A percentile compares a stretch with the other conserved stretches of the same genome.
Evolutionary conservation across 1,140 invertebrate genomes (phyloP).

Genomic region (Drosophila nasuta): DNA sequence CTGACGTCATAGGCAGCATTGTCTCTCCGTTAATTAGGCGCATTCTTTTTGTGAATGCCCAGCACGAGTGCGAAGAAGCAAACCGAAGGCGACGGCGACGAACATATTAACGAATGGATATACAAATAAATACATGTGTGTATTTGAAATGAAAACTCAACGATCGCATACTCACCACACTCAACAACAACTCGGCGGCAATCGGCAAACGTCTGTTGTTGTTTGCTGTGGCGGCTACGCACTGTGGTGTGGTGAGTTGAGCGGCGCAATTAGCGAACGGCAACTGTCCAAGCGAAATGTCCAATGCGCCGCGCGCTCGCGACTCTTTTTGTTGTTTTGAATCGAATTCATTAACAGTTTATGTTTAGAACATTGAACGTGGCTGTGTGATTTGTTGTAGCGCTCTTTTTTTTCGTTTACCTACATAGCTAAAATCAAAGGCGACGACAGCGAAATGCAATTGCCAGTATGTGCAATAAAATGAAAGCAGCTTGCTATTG

Average conservation of each 20-base stretch:
- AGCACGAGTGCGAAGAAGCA: conserved; percentile 24
- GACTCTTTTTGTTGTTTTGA: conserved; percentile 60
- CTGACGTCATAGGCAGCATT: conserved; percentile 35
- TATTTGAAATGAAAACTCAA: conserved; percentile 34
- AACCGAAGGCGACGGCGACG: conserved; percentile 24
- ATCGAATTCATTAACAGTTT: conserved; percentile 76
- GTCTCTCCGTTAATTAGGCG: conserved; percentile 39
- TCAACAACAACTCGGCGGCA: not conserved
- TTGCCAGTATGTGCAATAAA: conserved; percentile 18
- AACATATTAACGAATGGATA: conserved; percentile 19
- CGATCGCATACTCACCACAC: conserved; percentile 43
- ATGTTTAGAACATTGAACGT: conserved; percentile 68
- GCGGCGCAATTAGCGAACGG: conserved; percentile 48
- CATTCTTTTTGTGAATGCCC: conserved; percentile 43
- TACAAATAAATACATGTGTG: conserved; percentile 1
- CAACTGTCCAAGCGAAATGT: conserved; percentile 57
- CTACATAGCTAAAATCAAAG: conserved; percentile 17
- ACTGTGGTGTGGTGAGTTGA: conserved; percentile 41
- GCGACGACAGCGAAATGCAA: conserved; percentile 27
- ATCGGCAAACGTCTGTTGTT: not conserved
- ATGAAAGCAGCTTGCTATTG: not conserved
- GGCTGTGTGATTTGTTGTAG: conserved; percentile 21
- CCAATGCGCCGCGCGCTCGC: conserved; percentile 38
- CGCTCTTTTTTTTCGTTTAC: conserved; percentile 20
- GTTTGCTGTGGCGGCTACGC: conserved; percentile 23